phyloP scores from a whole-genome alignment of 2,888 invertebrate species.

The Morinoia aosen region DNA sequence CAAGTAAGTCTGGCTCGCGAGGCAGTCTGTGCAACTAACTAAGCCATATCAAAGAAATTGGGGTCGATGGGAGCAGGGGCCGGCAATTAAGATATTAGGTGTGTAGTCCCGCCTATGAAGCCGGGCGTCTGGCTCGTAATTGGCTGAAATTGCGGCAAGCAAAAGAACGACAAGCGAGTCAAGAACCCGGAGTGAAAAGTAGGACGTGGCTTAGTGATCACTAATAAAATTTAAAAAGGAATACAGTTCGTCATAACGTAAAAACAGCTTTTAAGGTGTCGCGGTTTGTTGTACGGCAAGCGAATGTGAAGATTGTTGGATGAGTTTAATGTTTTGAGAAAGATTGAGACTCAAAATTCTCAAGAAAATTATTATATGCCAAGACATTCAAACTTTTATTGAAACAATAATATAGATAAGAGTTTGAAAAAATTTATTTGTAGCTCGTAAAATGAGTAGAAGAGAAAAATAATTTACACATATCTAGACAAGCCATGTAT shows the following conservation, averaged over 20 bases:
- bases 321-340: not conserved
- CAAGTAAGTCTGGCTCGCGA: not conserved
- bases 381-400: too few species aligned
- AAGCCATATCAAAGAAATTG: not conserved
- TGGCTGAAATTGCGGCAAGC: not conserved
- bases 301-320: not conserved
- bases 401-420: too few species aligned
- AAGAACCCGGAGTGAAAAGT: not conserved
- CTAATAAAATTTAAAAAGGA: not conserved
- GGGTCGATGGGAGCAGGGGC: slow-evolving; percentile 34
- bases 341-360: too few species aligned
- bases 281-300: not conserved
- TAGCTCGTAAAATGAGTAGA: too few species aligned
- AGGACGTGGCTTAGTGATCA: not conserved
- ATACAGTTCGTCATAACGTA: not conserved
- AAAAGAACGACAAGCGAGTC: not conserved
- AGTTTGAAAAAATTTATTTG: too few species aligned
- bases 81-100: slow-evolving; percentile 46
- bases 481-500: too few species aligned
- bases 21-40: not conserved
- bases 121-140: slow-evolving; percentile 22
- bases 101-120: slow-evolving; percentile 1
- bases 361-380: too few species aligned
- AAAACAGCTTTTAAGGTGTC: not conserved
- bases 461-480: too few species aligned